phyloP scores from a whole-genome alignment of 2,888 invertebrate species.

The Stenchaetothrips biformis region DNA sequence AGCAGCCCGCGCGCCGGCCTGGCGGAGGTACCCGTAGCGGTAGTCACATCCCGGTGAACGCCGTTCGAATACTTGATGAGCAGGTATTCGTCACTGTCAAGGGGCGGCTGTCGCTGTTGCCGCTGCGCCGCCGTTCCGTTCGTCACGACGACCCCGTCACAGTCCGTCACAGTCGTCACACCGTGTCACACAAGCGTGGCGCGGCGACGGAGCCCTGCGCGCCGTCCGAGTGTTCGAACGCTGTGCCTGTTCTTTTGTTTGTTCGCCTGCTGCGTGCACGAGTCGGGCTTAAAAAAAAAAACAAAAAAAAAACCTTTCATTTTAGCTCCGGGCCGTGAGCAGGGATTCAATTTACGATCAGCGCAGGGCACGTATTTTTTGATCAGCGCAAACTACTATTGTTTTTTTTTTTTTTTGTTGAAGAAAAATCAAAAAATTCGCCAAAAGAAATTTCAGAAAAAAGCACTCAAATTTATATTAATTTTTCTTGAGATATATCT shows the following conservation, averaged over 20 bases:
- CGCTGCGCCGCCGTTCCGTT: conserved; percentile 33
- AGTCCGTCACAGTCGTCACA: conserved; percentile 32
- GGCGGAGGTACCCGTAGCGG: conserved; percentile 9
- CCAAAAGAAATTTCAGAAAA: too few relatives aligned
- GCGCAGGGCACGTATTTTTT: too few relatives aligned
- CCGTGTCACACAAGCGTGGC: conserved; percentile 42
- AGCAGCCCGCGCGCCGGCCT: neutral
- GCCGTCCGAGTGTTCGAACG: conserved; percentile 34
- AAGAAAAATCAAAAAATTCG: too few relatives aligned
- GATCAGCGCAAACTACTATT: too few relatives aligned
- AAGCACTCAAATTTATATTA: neutral
- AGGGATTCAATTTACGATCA: too few relatives aligned
- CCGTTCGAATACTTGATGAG: conserved; percentile 22
- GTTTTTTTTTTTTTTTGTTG: too few relatives aligned
- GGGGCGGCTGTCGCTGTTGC: conserved; percentile 32
- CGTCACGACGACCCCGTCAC: conserved; percentile 25
- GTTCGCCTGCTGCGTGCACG: neutral
- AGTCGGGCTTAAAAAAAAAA: conserved; percentile 27
- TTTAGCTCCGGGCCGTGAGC: neutral
- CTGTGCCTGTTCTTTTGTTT: conserved; percentile 31
- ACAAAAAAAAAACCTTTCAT: neutral
- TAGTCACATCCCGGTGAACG: conserved; percentile 22
- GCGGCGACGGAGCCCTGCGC: conserved; percentile 35
- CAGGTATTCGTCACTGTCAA: conserved; percentile 24
- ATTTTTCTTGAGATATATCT: neutral